These are phyloP conservation scores for Trissoscelio sp. DNA, from an alignment of 2,888 invertebrate species.

Conservation along the genomic window DNA sequence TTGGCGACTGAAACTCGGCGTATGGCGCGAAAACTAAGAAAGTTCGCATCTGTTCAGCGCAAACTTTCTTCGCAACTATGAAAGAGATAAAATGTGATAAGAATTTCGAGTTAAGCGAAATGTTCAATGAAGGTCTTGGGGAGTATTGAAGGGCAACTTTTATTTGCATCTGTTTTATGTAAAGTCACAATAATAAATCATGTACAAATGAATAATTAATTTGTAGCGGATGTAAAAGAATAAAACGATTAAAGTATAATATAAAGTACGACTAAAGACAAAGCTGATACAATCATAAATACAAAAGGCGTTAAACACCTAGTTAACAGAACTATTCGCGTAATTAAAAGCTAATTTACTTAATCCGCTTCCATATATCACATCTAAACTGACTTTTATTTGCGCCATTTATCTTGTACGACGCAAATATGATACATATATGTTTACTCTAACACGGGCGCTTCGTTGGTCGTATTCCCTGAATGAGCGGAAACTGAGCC, in stretches of 20 bases:
- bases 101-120: constrained; percentile 35
- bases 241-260: too few species aligned
- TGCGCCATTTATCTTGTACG: constrained; percentile 20
- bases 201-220: too few species aligned
- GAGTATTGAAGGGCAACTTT: too few species aligned
- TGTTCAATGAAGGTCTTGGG: constrained; percentile 1
- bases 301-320: not conserved
- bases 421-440: constrained; percentile 37
- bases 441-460: constrained; percentile 11
- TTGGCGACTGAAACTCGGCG: constrained; percentile 61
- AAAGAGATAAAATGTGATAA: constrained; percentile 46
- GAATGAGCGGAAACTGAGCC: constrained; percentile 67
- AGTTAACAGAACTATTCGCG: not conserved
- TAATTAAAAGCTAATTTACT: constrained; percentile 30
- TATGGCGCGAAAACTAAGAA: constrained; percentile 43
- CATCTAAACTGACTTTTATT: constrained; percentile 32
- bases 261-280: too few species aligned
- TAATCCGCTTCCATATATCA: constrained; percentile 9
- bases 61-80: constrained; percentile 55
- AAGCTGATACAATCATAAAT: too few species aligned
- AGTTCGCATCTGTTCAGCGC: constrained; percentile 53
- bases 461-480: constrained; percentile 39
- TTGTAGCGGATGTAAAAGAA: too few species aligned
- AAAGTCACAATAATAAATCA: too few species aligned
- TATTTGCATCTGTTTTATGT: too few species aligned